Evolutionary conservation across 2,113 vertebrate species (phyloP), one percentile per base, ranked within the genome.

Genomic region (Cichladusa arquata): DNA sequence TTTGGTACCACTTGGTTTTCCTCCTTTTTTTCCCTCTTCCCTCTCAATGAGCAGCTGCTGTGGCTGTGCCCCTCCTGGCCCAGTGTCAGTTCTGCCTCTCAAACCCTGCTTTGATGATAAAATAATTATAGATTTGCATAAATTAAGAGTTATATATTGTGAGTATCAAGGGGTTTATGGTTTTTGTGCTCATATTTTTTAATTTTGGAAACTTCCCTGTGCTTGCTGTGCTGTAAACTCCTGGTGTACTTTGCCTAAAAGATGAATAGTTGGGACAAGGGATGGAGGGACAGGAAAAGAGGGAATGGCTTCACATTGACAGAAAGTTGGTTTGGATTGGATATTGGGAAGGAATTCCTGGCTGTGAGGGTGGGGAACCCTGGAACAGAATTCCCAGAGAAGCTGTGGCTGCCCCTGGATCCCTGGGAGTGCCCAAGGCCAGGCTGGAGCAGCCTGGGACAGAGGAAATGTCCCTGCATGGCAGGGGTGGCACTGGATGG

Each of bases 371-470:
- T 8, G 48, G 6, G 3, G 2, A 70, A 12, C 6, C 2, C 45
- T 86, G 54, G 64, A 3, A 24, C 4, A 5, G 48, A 24, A 9
- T 79, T 19, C 1, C 54, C 73, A 62, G 56, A 2, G 5, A 0
- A 6, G 19, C 53, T 60, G 42, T 1, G 42, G 62, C 61, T 67
- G 62, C n/a, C 29, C 44, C 34, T 81, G 54, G 24, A 60, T 38
- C 84, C n/a, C 48, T 79, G 84, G 56, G 0, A 56, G 14, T 42
- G 48, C 1, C 65, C 42, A 29, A 76, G 40, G n/a, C 10, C n/a
- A 17, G 73, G 28, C 1, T 62, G 56, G 84, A 48, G 6, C 20
- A 51, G 0, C 48, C 65, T 71, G 85, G 65, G 19, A 4, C 2
- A 8, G 11, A 11, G 65, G 64, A 0, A 3, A 8, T 45, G 64